Base-by-base conservation (phyloP, 2,888 invertebrate genomes). In the Torymus tubicola region DNA sequence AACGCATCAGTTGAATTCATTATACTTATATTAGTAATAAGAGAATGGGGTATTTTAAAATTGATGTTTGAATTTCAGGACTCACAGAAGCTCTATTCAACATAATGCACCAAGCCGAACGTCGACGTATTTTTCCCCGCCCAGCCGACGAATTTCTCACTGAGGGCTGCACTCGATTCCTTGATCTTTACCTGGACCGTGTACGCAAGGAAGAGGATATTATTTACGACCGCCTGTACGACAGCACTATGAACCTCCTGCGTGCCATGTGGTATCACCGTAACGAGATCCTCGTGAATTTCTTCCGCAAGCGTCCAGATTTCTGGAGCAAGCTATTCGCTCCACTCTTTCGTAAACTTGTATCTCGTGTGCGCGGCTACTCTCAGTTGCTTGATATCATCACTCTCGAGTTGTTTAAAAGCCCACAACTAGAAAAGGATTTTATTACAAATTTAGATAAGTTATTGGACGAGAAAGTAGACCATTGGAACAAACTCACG, bases 181-280 rank as follows among this genome's bases (percentile, higher is more conserved):
- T 91, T n/a, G 88, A 89, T 60, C 85, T 88, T 0, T 91, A 91
- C 71, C 80, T 91, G 3, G 84, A 86, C 52, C 86, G 90, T 16
- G 87, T 90, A 24, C 85, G 87, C 53, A 85, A 90, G 14, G 90
- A 90, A 55, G 87, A 88, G 0, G 86, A 89, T 50, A 89, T 90
- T 13, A 87, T 91, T 10, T 87, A 88, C 63, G 89, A 90, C 78
- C 86, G 87, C 50, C 79, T 91, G 0, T 91, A 90, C 65, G 88
- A 90, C 16, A 89, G 90, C 42, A 91, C 91, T 0, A 90, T 91
- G 89, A 89, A 88, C 13, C 82, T 91, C 0, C 75, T 91, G 3
- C 87, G 90, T 21, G 90, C 91, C 0, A 90, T 91, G 87, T 91
- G 91, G 91, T 90, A 90, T 78, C 88, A 90, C 63, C 88, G 89